phyloP scores from a whole-genome alignment of 2,113 vertebrate species.

The Zonotrichia leucophrys region DNA sequence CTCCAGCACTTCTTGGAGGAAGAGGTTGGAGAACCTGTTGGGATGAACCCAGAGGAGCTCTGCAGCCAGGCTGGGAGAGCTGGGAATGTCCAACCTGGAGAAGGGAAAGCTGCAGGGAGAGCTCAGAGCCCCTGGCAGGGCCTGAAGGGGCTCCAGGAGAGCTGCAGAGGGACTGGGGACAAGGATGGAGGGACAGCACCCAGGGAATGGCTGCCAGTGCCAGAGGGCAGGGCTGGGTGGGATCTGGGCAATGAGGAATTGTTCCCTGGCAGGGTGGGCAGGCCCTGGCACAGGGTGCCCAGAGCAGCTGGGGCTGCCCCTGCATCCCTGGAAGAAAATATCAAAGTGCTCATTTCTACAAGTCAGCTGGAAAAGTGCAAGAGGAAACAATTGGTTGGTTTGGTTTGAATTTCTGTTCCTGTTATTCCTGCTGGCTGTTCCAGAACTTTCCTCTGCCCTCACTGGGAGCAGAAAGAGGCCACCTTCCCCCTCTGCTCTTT shows the following conservation, averaged over 20 bases:
- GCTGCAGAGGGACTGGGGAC: neutral
- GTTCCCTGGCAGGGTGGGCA: too few species aligned
- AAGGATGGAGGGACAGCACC: accelerated
- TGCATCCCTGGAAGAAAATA: neutral
- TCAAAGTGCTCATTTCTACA: neutral
- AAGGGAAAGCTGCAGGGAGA: neutral
- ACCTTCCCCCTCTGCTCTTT: neutral
- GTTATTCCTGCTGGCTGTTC: neutral
- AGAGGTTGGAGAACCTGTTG: neutral
- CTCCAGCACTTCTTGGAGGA: neutral
- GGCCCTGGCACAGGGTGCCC: too few species aligned
- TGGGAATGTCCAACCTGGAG: neutral
- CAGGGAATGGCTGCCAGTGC: neutral
- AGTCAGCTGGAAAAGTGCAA: neutral
- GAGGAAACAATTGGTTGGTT: neutral
- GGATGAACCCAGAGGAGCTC: neutral
- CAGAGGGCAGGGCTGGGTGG: neutral
- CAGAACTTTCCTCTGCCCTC: neutral
- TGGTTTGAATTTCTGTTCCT: neutral
- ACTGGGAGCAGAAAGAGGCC: neutral
- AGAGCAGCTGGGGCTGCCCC: neutral
- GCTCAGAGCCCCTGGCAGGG: neutral
- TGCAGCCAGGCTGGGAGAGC: neutral
- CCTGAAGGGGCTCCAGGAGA: neutral
- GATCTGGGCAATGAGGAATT: accelerated